Percentiles rank a stretch among this genome's conserved stretches.
phyloP scores from a whole-genome alignment of 2,888 invertebrate genomes.

The Hymenopus coronatus region DNA sequence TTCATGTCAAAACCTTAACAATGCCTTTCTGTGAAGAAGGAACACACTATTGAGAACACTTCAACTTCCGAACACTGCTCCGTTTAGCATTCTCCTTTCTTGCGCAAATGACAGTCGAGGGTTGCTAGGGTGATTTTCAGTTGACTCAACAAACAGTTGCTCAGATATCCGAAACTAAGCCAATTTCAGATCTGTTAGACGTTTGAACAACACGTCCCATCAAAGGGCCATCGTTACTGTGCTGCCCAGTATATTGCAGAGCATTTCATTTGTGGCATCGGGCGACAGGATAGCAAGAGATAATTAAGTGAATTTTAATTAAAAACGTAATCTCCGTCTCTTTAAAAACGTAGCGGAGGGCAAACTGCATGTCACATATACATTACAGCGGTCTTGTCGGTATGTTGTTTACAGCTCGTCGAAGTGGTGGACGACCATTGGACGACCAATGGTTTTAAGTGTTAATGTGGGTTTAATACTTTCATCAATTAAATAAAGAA shows the following conservation, averaged over 20 bases:
- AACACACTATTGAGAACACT: background rate
- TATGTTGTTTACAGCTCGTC: no score
- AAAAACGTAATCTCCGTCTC: no score
- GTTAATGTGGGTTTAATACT: no score
- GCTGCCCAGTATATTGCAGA: background rate
- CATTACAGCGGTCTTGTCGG: no score
- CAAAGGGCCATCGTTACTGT: background rate
- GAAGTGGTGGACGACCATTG: no score
- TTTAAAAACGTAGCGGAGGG: no score
- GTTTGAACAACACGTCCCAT: background rate
- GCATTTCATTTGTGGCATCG: no score
- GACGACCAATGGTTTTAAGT: no score
- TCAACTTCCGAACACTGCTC: background rate
- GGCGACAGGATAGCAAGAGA: no score
- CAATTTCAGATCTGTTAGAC: background rate
- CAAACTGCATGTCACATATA: no score
- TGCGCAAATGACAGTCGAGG: background rate
- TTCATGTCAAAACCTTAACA: background rate
- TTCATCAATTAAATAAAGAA: no score
- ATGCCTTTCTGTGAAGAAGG: background rate
- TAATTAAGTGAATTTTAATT: no score
- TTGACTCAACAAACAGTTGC: background rate
- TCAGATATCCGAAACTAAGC: background rate
- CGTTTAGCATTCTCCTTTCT: background rate
- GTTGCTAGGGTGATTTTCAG: background rate